Evolutionary conservation across 2,113 vertebrate species (phyloP).

Genomic region (Grallaria varia): DNA sequence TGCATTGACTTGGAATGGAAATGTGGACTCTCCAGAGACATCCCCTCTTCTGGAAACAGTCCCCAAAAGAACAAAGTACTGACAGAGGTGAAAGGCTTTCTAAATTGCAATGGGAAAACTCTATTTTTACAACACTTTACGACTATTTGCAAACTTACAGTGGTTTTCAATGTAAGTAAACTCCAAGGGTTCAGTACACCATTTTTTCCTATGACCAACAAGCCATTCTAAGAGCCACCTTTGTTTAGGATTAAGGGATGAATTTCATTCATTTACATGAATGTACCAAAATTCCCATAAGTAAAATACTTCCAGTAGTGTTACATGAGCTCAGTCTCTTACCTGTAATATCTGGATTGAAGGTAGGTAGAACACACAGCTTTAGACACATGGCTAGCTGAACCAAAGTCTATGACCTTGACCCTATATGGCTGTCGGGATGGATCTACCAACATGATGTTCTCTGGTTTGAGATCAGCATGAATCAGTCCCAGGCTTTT

Average conservation of each 20-base stretch:
- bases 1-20: not conserved
- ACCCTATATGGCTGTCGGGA: constrained; percentile 95
- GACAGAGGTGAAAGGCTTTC: not conserved
- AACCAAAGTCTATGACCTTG: constrained; percentile 99
- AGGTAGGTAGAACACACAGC: constrained; percentile 98
- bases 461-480: constrained; percentile 97
- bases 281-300: not conserved
- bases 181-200: not conserved
- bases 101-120: not conserved
- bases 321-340: constrained; percentile 51
- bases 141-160: not conserved
- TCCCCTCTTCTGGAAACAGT: not conserved
- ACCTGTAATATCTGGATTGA: constrained; percentile 99
- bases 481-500: constrained; percentile 98
- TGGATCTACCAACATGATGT: constrained; percentile 99
- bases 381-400: constrained; percentile 98
- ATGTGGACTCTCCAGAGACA: not conserved
- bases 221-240: not conserved
- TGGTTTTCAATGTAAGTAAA: not conserved
- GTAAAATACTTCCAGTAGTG: not conserved
- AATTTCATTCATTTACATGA: not conserved
- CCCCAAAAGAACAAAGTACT: not conserved
- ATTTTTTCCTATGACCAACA: not conserved
- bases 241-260: not conserved
- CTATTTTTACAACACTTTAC: not conserved